Conservation (phyloP, 2,888 invertebrate species). For the Dasypogon diadema region DNA sequence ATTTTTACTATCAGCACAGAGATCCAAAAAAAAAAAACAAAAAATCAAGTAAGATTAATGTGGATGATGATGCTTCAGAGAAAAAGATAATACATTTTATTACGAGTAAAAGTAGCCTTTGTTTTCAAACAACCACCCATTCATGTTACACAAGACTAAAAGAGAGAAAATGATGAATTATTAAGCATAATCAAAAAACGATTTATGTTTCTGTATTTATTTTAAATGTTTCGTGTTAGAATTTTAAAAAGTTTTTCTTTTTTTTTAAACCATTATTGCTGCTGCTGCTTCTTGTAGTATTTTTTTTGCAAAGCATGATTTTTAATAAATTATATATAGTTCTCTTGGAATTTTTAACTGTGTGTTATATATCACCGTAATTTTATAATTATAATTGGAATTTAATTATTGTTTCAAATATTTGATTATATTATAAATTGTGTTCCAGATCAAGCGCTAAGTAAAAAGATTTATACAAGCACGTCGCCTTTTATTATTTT, state of each 20-base stretch:
- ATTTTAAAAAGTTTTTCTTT: neutral
- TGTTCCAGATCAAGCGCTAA: neutral
- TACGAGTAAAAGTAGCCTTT: conserved; percentile 44
- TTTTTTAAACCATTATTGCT: conserved; percentile 1
- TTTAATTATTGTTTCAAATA: neutral
- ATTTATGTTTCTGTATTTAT: conserved; percentile 15
- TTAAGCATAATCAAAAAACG: neutral
- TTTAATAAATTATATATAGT: neutral
- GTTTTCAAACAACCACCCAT: conserved; percentile 42
- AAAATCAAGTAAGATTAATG: conserved; percentile 36
- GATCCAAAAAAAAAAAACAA: too few species aligned
- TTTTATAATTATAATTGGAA: neutral
- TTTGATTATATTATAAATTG: neutral
- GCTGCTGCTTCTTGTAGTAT: neutral
- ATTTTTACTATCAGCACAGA: conserved; percentile 29
- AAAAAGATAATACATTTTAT: conserved; percentile 40
- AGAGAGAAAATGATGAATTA: neutral
- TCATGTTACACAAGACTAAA: neutral
- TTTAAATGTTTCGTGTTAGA: neutral
- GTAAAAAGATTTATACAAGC: neutral
- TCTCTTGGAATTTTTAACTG: neutral
- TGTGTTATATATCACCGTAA: neutral
- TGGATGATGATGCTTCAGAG: conserved; percentile 35
- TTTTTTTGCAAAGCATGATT: conserved; percentile 2
- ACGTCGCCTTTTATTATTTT: neutral